A percentile compares a stretch with the other conserved stretches of the same genome.
Evolutionary conservation across 2,113 vertebrate genomes (phyloP).

Genomic region (Asarcornis scutulata): DNA sequence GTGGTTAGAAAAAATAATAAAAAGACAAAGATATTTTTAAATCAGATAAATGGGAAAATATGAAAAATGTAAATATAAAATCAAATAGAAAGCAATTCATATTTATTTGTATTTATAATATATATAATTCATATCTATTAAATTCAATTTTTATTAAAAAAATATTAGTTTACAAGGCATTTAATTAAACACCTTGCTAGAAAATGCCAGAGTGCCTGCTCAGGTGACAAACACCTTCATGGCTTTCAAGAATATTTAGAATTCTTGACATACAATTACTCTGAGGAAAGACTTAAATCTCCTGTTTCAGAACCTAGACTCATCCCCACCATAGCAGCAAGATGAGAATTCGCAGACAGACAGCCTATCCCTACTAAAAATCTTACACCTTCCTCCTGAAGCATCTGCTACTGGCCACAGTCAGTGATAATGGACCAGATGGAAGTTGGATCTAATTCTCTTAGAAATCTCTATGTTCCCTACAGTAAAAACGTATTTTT

Average conservation of each 20-base stretch:
- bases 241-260: background rate
- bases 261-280: background rate
- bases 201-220: background rate
- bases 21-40: background rate
- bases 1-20: background rate
- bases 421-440: background rate
- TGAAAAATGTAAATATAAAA: background rate
- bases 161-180: background rate
- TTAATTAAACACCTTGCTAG: background rate
- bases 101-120: background rate
- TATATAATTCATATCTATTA: background rate
- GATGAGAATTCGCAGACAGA: background rate
- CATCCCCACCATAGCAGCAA: background rate
- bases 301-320: background rate
- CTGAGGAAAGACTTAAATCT: background rate
- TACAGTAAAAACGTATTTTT: background rate
- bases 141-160: background rate
- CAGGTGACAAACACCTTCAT: background rate
- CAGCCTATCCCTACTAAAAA: background rate
- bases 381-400: constrained; percentile 9
- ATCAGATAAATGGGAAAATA: background rate
- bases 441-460: background rate
- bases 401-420: constrained; percentile 16
- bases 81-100: background rate
- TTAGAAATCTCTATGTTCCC: background rate